Conservation (phyloP, 2,797 vertebrate species). For the Rhabdomys pumilio region DNA sequence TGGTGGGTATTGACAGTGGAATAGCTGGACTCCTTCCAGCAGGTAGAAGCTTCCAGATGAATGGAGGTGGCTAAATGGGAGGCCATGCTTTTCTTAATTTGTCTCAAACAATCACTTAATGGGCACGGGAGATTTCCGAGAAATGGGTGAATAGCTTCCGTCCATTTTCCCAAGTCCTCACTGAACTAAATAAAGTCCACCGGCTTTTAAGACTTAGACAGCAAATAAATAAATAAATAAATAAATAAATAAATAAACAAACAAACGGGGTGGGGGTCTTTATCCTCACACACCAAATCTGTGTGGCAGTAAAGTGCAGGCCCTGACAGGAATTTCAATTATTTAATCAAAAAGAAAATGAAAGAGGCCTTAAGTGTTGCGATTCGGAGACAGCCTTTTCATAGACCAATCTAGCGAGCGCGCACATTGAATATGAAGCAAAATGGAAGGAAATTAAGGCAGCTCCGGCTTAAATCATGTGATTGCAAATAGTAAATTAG, state of each 20-base stretch:
- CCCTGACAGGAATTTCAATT: constrained; percentile 99
- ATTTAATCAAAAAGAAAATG: constrained; percentile 99
- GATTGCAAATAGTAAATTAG: constrained; percentile 99
- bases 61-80: constrained; percentile 91
- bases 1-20: constrained; percentile 89
- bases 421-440: constrained; percentile 98
- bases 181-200: constrained; percentile 93
- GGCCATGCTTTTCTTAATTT: constrained; percentile 89
- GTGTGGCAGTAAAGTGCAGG: constrained; percentile 96
- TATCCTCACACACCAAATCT: constrained; percentile 93
- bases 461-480: constrained; percentile 98
- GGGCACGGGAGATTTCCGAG: constrained; percentile 94
- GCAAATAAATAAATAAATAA: constrained; percentile 86
- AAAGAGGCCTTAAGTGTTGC: constrained; percentile 99
- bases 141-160: constrained; percentile 94
- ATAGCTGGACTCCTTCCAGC: constrained; percentile 91
- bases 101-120: constrained; percentile 98
- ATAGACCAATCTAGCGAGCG: constrained; percentile 99
- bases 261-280: constrained; percentile 86
- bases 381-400: constrained; percentile 96
- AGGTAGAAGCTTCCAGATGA: constrained; percentile 84
- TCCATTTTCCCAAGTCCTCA: constrained; percentile 94
- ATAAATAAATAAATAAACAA: constrained; percentile 68
- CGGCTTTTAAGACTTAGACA: constrained; percentile 92
- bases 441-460: constrained; percentile 99